A percentile compares a stretch with the other conserved stretches of the same genome.
Conservation (phyloP, 2,888 invertebrate genomes). For the Agrypnus murinus region DNA sequence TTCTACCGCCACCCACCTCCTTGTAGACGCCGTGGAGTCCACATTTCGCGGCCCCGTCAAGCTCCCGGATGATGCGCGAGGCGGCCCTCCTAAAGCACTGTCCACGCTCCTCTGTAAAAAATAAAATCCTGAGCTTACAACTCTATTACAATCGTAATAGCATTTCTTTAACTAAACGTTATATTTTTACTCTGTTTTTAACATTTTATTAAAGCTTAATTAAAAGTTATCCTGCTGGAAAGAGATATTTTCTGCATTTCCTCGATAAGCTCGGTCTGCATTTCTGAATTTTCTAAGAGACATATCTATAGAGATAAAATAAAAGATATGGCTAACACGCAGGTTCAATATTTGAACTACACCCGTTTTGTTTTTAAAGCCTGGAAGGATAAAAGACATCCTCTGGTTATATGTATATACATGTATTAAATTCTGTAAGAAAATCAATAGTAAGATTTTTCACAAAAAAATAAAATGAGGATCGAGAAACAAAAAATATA, state of each 20-base stretch:
- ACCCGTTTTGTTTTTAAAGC: too few relatives aligned
- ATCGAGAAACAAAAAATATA: too few relatives aligned
- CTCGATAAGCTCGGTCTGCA: neutral
- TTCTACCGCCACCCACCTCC: slow-evolving; percentile 62
- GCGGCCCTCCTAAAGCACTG: slow-evolving; percentile 66
- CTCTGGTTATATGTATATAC: too few relatives aligned
- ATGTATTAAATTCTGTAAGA: too few relatives aligned
- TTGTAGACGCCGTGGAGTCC: slow-evolving; percentile 58
- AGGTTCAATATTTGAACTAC: neutral
- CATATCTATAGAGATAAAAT: neutral
- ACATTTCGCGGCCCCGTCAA: slow-evolving; percentile 64
- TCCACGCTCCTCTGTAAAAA: slow-evolving; percentile 69
- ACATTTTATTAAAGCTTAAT: too few relatives aligned
- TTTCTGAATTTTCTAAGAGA: neutral
- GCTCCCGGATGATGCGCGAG: slow-evolving; percentile 60
- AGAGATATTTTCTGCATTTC: neutral
- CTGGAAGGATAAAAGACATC: too few relatives aligned
- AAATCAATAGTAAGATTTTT: too few relatives aligned
- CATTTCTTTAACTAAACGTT: too few relatives aligned
- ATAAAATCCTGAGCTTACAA: neutral
- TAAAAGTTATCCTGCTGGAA: too few relatives aligned
- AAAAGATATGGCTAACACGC: neutral
- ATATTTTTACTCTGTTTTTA: too few relatives aligned
- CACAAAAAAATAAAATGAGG: too few relatives aligned
- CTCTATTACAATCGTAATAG: too few relatives aligned